Percentiles rank a stretch among this genome's conserved stretches.
Evolutionary conservation across 2,113 vertebrate genomes (phyloP).

Genomic region (Tragelaphus strepsiceros): DNA sequence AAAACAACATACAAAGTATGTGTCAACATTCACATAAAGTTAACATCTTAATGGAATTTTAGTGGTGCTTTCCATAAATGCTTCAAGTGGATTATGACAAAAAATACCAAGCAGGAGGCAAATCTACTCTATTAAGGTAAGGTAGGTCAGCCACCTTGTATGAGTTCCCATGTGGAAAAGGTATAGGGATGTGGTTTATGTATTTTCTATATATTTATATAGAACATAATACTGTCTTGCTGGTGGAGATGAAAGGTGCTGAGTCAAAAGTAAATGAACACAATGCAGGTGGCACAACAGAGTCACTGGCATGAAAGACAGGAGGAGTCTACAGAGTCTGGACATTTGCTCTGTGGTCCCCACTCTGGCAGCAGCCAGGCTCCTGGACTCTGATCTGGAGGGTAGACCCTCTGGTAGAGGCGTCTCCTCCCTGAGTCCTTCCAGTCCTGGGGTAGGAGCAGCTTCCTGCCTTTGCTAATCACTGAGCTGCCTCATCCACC

Average conservation of each 20-base stretch:
- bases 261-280: not conserved
- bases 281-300: not conserved
- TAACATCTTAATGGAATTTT: not conserved
- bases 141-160: not conserved
- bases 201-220: not conserved
- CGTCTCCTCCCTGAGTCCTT: not conserved
- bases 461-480: not conserved
- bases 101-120: not conserved
- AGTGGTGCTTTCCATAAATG: not conserved
- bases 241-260: not conserved
- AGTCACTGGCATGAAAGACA: not conserved
- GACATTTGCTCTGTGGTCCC: too few relatives aligned
- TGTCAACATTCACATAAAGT: not conserved
- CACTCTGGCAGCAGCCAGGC: not conserved
- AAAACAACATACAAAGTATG: too few relatives aligned
- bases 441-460: not conserved
- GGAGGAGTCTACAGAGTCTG: too few relatives aligned
- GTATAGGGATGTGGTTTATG: not conserved
- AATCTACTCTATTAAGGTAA: fast-evolving
- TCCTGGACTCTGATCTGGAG: not conserved
- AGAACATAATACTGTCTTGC: not conserved
- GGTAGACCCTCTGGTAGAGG: not conserved
- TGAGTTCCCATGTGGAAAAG: not conserved
- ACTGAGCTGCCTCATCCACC: not conserved
- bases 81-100: not conserved